These are phyloP conservation scores for Charaxes varanes DNA, from an alignment of 1,140 invertebrate species.

Conservation along the genomic window DNA sequence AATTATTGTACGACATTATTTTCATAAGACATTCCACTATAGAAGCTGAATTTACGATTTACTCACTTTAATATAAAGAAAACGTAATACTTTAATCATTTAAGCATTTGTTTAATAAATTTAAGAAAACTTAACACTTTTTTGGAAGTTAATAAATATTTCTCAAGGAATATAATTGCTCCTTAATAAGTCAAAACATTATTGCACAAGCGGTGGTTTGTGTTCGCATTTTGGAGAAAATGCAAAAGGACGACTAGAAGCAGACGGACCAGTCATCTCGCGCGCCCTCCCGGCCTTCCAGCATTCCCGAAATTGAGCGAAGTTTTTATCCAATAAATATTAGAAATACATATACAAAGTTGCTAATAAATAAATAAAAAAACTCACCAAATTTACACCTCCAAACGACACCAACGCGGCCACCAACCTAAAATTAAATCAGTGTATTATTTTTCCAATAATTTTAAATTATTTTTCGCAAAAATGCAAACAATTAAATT, in stretches of 20 bases:
- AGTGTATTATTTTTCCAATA: too few relatives aligned
- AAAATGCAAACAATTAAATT: not conserved
- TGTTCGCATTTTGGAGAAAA: conserved; percentile 47
- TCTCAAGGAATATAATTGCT: not conserved
- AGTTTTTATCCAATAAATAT: conserved; percentile 29
- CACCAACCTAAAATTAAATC: conserved; percentile 49
- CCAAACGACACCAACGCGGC: conserved; percentile 42
- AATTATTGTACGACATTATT: too few relatives aligned
- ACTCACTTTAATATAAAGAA: too few relatives aligned
- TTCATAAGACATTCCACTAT: too few relatives aligned
- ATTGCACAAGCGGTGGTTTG: too few relatives aligned
- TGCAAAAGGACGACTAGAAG: conserved; percentile 56
- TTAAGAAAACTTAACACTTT: too few relatives aligned
- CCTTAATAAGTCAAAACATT: too few relatives aligned
- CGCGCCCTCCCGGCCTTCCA: conserved; percentile 28
- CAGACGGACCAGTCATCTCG: conserved; percentile 42
- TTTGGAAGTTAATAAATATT: too few relatives aligned
- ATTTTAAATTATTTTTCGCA: conserved; percentile 6
- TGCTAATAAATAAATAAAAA: conserved; percentile 21
- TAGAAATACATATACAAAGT: conserved; percentile 13
- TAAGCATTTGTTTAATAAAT: not conserved
- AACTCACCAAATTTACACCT: conserved; percentile 56
- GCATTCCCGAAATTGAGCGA: conserved; percentile 40
- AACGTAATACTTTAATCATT: not conserved
- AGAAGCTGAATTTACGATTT: too few relatives aligned